Evolutionary conservation across 2,113 vertebrate species (phyloP), one percentile per base, ranked within the genome.

Genomic region (Oncorhynchus mykiss): DNA sequence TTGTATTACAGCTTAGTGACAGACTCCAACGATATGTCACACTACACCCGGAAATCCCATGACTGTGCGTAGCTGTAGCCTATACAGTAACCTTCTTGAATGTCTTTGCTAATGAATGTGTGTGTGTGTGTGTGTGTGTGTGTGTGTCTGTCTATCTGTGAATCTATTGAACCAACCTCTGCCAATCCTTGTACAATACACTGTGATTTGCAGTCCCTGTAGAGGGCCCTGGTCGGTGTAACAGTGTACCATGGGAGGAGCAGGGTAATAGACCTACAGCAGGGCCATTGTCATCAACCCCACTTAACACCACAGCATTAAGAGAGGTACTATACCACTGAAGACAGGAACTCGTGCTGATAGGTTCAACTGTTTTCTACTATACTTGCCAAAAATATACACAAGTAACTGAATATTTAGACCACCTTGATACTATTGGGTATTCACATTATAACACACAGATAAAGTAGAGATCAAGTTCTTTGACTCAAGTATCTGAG

Each of bases 111-210:
- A 16, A 54, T 49, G n/a, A 62, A 18, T 62, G 54, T 57, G 3
- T 57, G 48, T 57, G 65, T n/a, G 74, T 69, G 27, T 39, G 65
- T 75, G 14, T 14, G 3, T 48, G 54, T 60, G 71, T 60, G 9
- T 74, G 62, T 66, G 25, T 51, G 39, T 73, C 1, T 66, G 71
- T 18, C 13, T 29, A n/a, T 22, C 22, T 72, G 49, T 27, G 70
- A 54, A 48, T 59, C 12, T 29, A 18, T 67, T 62, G 18, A 9
- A 62, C 59, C 65, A 29, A 57, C 1, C 20, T 34, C 14, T 54
- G 57, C 12, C 51, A 5, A 78, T 67, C 65, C 60, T 70, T 75
- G 78, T 75, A 77, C 83, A 74, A 68, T 27, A 70, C 68, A 84
- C 31, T 76, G 59, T 79, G 67, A 83, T 72, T 72, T 79, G 34